phyloP scores from a whole-genome alignment of 2,797 vertebrate species.

The Oryzias sinensis region DNA sequence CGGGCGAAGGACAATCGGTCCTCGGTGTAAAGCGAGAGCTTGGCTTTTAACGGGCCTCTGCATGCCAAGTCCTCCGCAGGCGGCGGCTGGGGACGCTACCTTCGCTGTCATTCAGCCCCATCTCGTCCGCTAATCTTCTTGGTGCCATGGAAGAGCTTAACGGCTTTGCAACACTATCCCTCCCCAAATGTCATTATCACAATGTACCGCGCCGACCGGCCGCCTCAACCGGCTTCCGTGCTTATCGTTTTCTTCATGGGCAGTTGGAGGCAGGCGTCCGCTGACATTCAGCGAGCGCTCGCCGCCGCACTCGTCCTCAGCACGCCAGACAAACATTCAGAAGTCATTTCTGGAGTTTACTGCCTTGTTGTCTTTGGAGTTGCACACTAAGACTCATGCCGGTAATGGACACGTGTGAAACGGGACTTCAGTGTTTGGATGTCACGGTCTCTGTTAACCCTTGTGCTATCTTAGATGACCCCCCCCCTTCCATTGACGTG shows the following conservation, averaged over 20 bases:
- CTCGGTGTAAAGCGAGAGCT: constrained; percentile 78
- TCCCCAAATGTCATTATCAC: constrained; percentile 83
- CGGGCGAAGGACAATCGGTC: constrained; percentile 80
- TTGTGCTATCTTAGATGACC: too few relatives aligned
- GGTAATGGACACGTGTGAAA: not conserved
- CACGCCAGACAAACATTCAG: constrained; percentile 28
- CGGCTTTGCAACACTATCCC: constrained; percentile 81
- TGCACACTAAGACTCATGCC: not conserved
- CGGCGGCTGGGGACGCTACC: constrained; percentile 73
- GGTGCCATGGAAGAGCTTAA: constrained; percentile 82
- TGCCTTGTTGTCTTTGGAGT: constrained; percentile 7
- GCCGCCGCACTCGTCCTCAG: constrained; percentile 32
- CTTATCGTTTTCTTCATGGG: constrained; percentile 73
- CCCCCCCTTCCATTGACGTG: too few relatives aligned
- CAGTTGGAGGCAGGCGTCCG: constrained; percentile 66
- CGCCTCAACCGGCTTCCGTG: constrained; percentile 62
- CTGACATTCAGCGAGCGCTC: constrained; percentile 63
- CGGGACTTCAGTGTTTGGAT: not conserved
- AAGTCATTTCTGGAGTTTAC: constrained; percentile 36
- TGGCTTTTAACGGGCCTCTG: constrained; percentile 78
- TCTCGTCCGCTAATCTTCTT: constrained; percentile 82
- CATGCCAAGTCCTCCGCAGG: constrained; percentile 77
- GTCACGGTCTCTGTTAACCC: not conserved
- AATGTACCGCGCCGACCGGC: constrained; percentile 63
- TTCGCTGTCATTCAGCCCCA: constrained; percentile 79